Percentiles rank a stretch among this genome's conserved stretches.
phyloP scores from a whole-genome alignment of 2,113 vertebrate species.

The Pogona vitticeps region DNA sequence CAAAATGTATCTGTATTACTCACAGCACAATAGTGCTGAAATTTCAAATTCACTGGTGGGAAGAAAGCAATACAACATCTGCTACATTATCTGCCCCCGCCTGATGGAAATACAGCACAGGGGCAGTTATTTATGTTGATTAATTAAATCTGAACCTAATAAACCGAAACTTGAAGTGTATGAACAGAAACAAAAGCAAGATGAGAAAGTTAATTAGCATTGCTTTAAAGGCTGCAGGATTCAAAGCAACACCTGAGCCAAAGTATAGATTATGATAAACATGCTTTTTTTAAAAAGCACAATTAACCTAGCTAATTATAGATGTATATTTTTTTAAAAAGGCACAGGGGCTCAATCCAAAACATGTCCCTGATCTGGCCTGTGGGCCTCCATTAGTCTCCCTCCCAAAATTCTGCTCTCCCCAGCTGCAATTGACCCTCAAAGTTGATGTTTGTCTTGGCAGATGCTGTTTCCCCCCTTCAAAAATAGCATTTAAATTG shows the following conservation, averaged over 20 bases:
- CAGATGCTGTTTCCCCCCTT: neutral
- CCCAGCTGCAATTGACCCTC: neutral
- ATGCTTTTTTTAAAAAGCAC: neutral
- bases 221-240: neutral
- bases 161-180: neutral
- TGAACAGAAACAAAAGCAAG: neutral
- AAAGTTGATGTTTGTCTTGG: neutral
- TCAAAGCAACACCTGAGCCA: neutral
- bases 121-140: neutral
- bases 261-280: neutral
- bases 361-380: neutral
- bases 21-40: neutral
- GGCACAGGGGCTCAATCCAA: no score
- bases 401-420: neutral
- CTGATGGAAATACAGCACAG: no score
- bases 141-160: neutral
- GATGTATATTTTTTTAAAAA: neutral
- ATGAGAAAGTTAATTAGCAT: neutral
- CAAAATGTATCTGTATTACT: neutral
- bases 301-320: neutral
- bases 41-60: neutral
- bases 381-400: neutral
- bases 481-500: neutral
- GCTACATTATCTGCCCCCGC: no score
- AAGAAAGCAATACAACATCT: neutral